A percentile compares a stretch with the other conserved stretches of the same genome.
Conservation (phyloP, 2,113 vertebrate genomes). For the Nasalis larvatus region DNA sequence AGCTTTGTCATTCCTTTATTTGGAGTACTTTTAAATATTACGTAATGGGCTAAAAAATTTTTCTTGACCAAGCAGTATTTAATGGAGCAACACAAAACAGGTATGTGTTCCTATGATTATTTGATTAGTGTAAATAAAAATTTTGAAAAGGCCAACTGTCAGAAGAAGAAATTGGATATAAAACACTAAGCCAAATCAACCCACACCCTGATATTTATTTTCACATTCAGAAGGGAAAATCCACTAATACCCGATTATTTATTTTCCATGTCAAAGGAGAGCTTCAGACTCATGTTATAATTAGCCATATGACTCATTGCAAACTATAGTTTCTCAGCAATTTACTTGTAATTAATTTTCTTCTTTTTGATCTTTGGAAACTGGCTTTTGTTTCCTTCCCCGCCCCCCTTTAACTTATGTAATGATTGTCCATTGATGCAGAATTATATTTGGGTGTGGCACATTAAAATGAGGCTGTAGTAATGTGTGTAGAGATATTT, state of each 20-base stretch:
- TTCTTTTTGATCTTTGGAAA: slow-evolving; percentile 39
- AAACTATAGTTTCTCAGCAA: slow-evolving; percentile 30
- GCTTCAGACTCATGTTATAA: neutral
- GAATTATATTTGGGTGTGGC: slow-evolving; percentile 9
- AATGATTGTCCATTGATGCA: slow-evolving; percentile 17
- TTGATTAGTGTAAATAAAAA: slow-evolving; percentile 63
- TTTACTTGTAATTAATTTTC: slow-evolving; percentile 61
- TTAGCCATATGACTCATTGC: neutral
- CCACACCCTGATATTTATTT: slow-evolving; percentile 16
- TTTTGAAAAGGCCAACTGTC: neutral
- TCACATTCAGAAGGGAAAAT: slow-evolving; percentile 28
- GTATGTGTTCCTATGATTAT: slow-evolving; percentile 57
- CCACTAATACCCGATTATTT: neutral
- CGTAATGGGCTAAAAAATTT: slow-evolving; percentile 62
- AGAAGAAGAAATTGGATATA: slow-evolving; percentile 6
- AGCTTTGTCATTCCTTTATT: slow-evolving; percentile 70
- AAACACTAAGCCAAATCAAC: slow-evolving; percentile 5
- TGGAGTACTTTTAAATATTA: slow-evolving; percentile 76
- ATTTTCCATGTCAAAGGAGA: slow-evolving; percentile 20
- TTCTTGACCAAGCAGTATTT: slow-evolving; percentile 58
- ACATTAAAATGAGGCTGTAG: neutral
- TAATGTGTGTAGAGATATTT: neutral
- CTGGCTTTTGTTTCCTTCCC: neutral
- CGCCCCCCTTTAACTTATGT: slow-evolving; percentile 8
- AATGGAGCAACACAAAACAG: slow-evolving; percentile 31